Conservation (phyloP, 2,888 invertebrate genomes). For the Drosophila borealis region DNA sequence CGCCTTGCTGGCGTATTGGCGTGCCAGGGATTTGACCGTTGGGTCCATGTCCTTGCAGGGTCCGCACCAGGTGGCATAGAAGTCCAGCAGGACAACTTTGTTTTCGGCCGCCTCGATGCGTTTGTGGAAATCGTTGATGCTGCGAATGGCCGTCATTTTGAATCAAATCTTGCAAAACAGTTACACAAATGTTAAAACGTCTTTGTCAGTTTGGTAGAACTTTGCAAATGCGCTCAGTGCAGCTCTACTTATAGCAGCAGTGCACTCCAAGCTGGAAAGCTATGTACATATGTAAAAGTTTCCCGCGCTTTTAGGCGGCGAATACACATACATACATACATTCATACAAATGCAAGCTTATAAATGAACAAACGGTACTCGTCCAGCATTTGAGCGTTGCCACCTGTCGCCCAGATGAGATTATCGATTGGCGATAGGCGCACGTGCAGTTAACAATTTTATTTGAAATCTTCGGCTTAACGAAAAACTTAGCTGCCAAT, state of each 20-base stretch:
- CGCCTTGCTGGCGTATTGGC: conserved; percentile 49
- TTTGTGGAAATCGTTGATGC: conserved; percentile 57
- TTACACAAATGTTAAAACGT: neutral
- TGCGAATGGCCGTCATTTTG: conserved; percentile 53
- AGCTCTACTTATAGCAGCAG: conserved; percentile 11
- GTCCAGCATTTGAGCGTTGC: conserved; percentile 17
- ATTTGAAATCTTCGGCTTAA: conserved; percentile 2
- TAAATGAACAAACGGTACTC: conserved; percentile 29
- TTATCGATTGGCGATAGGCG: conserved; percentile 9
- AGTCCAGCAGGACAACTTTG: conserved; percentile 62
- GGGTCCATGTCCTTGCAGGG: conserved; percentile 66
- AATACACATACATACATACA: conserved; percentile 2
- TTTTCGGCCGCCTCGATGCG: conserved; percentile 55
- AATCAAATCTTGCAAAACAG: neutral
- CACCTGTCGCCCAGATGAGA: neutral
- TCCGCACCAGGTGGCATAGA: conserved; percentile 68
- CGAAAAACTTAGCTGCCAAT: neutral
- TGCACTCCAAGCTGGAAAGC: neutral
- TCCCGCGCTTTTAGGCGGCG: conserved; percentile 25
- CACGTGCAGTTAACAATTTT: neutral
- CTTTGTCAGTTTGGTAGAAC: conserved; percentile 4
- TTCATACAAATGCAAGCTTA: neutral
- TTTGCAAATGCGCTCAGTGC: too few relatives aligned
- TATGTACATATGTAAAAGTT: neutral
- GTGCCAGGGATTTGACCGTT: conserved; percentile 51